Percentiles rank a stretch among this genome's conserved stretches.
Evolutionary conservation across 2,113 vertebrate species (phyloP).

Genomic region (Psilopsiagon aymara): DNA sequence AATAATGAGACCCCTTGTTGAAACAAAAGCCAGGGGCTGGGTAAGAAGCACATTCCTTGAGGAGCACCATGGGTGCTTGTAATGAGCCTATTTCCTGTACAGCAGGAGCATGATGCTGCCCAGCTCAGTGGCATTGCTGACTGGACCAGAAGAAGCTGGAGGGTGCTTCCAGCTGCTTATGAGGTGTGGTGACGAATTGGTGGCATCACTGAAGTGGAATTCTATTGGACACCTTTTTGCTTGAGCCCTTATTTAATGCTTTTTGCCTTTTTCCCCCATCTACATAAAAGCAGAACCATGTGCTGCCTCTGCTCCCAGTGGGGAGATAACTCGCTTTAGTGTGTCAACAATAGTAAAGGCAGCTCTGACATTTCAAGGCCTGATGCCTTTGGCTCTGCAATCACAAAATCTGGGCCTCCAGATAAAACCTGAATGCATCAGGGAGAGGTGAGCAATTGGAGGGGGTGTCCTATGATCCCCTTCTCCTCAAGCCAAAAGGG

Average conservation of each 20-base stretch:
- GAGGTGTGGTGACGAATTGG: neutral
- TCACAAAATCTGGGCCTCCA: neutral
- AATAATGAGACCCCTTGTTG: neutral
- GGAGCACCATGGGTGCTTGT: neutral
- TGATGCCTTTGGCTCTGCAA: neutral
- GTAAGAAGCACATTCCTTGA: neutral
- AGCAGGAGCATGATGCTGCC: neutral
- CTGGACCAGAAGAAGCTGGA: neutral
- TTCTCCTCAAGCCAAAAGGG: neutral
- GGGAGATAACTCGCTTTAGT: neutral
- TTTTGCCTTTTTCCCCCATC: neutral
- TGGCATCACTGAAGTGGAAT: neutral
- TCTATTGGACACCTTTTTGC: neutral
- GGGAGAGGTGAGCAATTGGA: neutral
- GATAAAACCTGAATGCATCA: neutral
- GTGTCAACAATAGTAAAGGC: neutral
- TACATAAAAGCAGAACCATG: neutral
- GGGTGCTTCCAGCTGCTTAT: neutral
- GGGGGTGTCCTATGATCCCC: neutral
- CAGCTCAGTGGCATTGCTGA: rapidly evolving
- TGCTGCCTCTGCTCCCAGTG: neutral
- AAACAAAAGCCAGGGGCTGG: neutral
- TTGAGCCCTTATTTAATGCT: neutral
- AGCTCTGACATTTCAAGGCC: neutral
- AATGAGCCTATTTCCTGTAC: neutral